Evolutionary conservation across 2,888 invertebrate genomes (phyloP), one percentile per base, ranked within the genome.

Genomic region (Oxystoma pomonae): DNA sequence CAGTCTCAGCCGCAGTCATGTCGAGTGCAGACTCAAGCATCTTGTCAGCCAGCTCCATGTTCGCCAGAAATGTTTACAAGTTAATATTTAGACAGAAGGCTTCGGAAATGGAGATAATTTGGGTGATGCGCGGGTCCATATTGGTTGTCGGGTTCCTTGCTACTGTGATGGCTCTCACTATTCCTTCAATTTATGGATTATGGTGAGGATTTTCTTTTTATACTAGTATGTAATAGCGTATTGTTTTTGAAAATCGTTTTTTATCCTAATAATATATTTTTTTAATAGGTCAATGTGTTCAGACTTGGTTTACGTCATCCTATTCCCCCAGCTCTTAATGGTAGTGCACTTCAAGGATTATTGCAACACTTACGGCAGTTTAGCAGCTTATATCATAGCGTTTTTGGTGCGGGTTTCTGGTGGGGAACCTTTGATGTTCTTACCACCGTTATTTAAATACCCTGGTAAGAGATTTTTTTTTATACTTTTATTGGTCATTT

Each of bases 1-100:
- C 98, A 5, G 97, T 99, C 5, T 98, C 98, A 0, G 99, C 98
- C 1, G 98, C 98, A 18, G 98, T 99, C 69, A 99, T 99, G 98
- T 98, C 98, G 50, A 98, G 98, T 0, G 98, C 98, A 0, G 98
- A 99, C 81, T 98, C 98, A 60, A 98, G 98, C 71, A 96, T 99
- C 59, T 86, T 99, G 18, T 97, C 98, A 19, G 98, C 98, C 1
- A 95, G 96, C 71, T 96, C 98, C 21, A 98, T 99, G 98, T 99
- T 99, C 78, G 98, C 98, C 67, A 88, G 98, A 78, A 99, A 99
- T 81, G 94, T 99, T 71, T 98, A 98, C 86, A 96, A 94, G 83
- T 86, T 96, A 80, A 95, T 98, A 78, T 96, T 99, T 83, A 85
- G 98, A 63, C 96, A 96, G 81, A 89, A 91, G 79, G 98, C 98